Conservation (phyloP, 2,797 vertebrate genomes). For the Diplodus sargus region DNA sequence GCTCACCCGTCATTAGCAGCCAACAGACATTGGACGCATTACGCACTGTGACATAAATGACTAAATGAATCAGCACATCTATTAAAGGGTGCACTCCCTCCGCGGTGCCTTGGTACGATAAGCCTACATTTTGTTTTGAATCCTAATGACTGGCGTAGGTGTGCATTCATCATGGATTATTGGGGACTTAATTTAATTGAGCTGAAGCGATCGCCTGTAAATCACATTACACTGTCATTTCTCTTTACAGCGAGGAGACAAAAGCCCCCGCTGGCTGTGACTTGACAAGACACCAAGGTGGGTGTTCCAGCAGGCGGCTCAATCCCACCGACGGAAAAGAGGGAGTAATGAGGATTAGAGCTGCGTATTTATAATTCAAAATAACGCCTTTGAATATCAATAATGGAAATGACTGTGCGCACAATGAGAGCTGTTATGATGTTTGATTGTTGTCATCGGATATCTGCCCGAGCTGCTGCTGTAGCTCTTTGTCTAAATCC, state of each 20-base stretch:
- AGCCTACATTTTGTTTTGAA: conserved; percentile 85
- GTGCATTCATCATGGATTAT: conserved; percentile 87
- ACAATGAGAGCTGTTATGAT: conserved; percentile 70
- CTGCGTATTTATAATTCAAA: conserved; percentile 78
- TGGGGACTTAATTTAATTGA: conserved; percentile 87
- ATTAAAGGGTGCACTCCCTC: conserved; percentile 84
- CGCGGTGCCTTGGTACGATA: conserved; percentile 80
- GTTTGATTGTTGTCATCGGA: conserved; percentile 74
- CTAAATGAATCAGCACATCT: conserved; percentile 85
- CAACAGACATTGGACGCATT: conserved; percentile 75
- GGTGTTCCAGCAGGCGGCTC: conserved; percentile 78
- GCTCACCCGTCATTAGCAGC: conserved; percentile 80
- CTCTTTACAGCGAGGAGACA: conserved; percentile 83
- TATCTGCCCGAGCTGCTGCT: conserved; percentile 72
- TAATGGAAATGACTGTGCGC: conserved; percentile 71
- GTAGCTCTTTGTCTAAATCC: conserved; percentile 80
- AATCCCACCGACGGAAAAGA: conserved; percentile 60
- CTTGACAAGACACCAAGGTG: conserved; percentile 80
- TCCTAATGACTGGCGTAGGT: conserved; percentile 87
- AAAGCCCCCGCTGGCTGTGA: conserved; percentile 78
- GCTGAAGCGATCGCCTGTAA: conserved; percentile 84
- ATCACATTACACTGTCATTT: conserved; percentile 88
- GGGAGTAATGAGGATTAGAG: conserved; percentile 79
- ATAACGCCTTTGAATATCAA: conserved; percentile 75
- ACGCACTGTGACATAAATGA: conserved; percentile 81